Evolutionary conservation across 2,113 vertebrate species (phyloP), one percentile per base, ranked within the genome.

Genomic region (Cavia porcellus): DNA sequence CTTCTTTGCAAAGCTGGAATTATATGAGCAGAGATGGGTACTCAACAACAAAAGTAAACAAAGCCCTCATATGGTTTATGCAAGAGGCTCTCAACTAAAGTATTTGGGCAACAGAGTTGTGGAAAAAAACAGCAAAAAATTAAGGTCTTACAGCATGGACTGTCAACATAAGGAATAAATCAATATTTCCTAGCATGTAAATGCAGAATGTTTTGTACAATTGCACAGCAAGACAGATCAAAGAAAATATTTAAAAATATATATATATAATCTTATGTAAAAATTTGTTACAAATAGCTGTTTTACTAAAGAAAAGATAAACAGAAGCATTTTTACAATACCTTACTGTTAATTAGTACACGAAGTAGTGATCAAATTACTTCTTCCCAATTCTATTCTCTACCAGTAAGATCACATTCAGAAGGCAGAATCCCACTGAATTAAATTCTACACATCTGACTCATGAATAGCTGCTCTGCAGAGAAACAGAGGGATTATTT

Each of bases 1-100:
- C 81, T 98, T 97, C 90, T 96, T 96, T 93, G 47, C 83, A 96
- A 96, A 98, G 92, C 92, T 84, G 47, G 20, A 96, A 96, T 96
- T 95, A 74, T 85, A 97, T 97, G 57, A 96, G 94, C 91, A 92
- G 74, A 93, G 86, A 95, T 97, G 94, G 95, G 75, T 83, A 91
- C 66, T 96, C 93, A 94, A 97, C 47, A 94, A 93, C 62, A 89
- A 84, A 94, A 95, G 89, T 74, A 94, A 96, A 70, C 57, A 95
- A 87, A 97, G 89, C 45, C 55, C 52, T 84, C 74, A 64, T 88
- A 75, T 90, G 62, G 86, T 95, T 96, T 96, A 96, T 96, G 84
- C 50, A 96, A 96, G 79, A 96, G 92, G 74, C 62, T 97, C 85
- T 79, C 82, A 97, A 77, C 22, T 87, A 66, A 95, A 80, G 93